Evolutionary conservation across 2,888 invertebrate genomes (phyloP).

Genomic region (Laothoe populi): DNA sequence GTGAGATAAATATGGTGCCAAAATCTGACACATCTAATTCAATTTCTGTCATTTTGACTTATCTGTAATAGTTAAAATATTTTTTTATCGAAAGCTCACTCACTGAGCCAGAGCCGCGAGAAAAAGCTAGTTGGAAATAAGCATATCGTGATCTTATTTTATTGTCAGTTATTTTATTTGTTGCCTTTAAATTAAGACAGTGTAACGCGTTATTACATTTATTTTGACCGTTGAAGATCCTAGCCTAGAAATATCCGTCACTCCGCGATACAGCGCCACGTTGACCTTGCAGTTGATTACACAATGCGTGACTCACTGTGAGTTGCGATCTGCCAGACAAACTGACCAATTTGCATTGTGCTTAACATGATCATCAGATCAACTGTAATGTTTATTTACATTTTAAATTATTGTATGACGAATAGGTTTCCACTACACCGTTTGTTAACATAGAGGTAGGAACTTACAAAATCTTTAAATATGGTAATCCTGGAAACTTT

Average conservation of each 20-base stretch:
- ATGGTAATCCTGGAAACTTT: not conserved
- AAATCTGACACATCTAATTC: too few relatives aligned
- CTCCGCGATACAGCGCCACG: conserved; percentile 38
- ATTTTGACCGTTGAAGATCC: too few relatives aligned
- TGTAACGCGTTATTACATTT: too few relatives aligned
- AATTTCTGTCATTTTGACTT: too few relatives aligned
- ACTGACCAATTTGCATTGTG: conserved; percentile 49
- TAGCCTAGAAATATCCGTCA: conserved; percentile 7
- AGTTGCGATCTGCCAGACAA: conserved; percentile 48
- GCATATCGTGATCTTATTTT: too few relatives aligned
- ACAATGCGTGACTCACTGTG: conserved; percentile 53
- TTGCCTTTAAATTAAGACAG: too few relatives aligned
- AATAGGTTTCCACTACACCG: not conserved
- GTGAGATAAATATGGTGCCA: too few relatives aligned
- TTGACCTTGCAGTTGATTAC: conserved; percentile 52
- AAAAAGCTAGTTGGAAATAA: too few relatives aligned
- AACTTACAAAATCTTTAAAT: not conserved
- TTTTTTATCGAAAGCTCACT: too few relatives aligned
- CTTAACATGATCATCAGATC: conserved; percentile 51
- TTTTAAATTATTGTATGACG: conserved; percentile 27
- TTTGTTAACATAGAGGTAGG: not conserved
- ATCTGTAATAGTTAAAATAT: too few relatives aligned
- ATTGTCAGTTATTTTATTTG: too few relatives aligned
- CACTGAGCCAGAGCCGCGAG: too few relatives aligned
- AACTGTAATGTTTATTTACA: conserved; percentile 39